Evolutionary conservation across 2,113 vertebrate genomes (phyloP), one percentile per base, ranked within the genome.

Genomic region (Ranitomeya imitator): DNA sequence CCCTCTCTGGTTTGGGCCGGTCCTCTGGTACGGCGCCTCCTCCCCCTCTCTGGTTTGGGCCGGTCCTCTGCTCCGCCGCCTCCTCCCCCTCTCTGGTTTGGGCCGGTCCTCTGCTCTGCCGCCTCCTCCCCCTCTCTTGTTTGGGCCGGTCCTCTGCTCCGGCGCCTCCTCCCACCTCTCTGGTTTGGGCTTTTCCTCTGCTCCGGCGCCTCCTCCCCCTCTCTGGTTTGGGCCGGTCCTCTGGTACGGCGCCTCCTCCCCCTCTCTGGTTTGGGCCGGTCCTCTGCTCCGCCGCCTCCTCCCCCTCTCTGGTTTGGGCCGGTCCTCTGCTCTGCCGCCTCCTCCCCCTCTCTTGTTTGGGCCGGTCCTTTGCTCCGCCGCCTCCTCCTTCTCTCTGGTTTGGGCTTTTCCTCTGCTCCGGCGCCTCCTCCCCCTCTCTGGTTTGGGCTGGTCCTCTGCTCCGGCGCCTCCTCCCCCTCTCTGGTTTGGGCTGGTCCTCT

Each of bases 391-490:
- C 69, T 51, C 87, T 57, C 87, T 55, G 59, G 1, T 13, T 23
- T 55, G 77, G 16, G 76, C 63, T 23, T 21, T 21, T 54, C 86
- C 60, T 51, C 74, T 7, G 11, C 85, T 63, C 76, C 60, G 6
- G 60, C 88, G n/a, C 83, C 88, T 71, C 67, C 74, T 57, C 45
- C 78, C 61, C 81, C 79, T 51, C 87, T 57, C 87, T 55, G 59
- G 1, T 13, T 23, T 55, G 77, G 16, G 76, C 63, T 23, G 45
- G 37, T 54, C 86, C 60, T 51, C 74, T 7, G 11, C 85, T 63
- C 76, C 60, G 6, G 60, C 88, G n/a, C 83, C 88, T 71, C 67
- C 74, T 57, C 45, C 78, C 61, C 81, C 79, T 51, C 87, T 57
- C 87, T 55, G 59, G 1, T 13, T 23, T 55, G 77, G 16, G 76